These are phyloP conservation scores for Steinernema khuongi DNA, from an alignment of 1,140 invertebrate species.

Conservation along the genomic window DNA sequence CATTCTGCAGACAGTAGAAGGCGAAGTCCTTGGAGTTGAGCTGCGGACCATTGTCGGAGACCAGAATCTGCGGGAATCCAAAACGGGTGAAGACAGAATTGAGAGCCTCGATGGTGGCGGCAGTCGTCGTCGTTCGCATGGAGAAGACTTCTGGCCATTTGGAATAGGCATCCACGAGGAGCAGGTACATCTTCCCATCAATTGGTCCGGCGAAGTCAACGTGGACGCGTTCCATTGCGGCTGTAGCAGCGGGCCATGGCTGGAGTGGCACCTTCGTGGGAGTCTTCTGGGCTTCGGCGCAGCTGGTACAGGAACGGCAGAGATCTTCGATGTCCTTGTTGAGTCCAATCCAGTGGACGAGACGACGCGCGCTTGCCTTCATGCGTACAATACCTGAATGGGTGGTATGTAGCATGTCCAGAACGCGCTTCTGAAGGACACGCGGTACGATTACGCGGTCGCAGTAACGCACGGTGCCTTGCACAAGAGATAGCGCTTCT, in stretches of 20 bases:
- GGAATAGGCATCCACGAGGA: constrained; percentile 61
- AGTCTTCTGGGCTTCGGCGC: neutral
- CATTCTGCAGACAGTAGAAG: neutral
- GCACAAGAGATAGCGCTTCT: no score
- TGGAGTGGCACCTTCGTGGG: neutral
- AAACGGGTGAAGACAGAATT: constrained; percentile 22
- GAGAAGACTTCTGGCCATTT: constrained; percentile 63
- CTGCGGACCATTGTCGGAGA: neutral
- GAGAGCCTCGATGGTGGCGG: constrained; percentile 21
- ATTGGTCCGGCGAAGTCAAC: constrained; percentile 61
- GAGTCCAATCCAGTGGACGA: neutral
- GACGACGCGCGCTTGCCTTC: no score
- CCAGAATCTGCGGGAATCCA: constrained; percentile 31
- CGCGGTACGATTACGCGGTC: no score
- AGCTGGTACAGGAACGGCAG: neutral
- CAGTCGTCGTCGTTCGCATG: constrained; percentile 16
- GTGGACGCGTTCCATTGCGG: constrained; percentile 48
- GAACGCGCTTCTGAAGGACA: no score
- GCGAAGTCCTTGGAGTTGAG: neutral
- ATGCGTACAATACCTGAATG: no score
- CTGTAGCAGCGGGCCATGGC: neutral
- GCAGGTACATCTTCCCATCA: constrained; percentile 50
- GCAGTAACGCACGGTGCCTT: no score
- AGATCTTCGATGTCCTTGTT: neutral
- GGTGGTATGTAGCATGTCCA: no score